phyloP scores from a whole-genome alignment of 2,113 vertebrate species.

The Psettodes erumei region DNA sequence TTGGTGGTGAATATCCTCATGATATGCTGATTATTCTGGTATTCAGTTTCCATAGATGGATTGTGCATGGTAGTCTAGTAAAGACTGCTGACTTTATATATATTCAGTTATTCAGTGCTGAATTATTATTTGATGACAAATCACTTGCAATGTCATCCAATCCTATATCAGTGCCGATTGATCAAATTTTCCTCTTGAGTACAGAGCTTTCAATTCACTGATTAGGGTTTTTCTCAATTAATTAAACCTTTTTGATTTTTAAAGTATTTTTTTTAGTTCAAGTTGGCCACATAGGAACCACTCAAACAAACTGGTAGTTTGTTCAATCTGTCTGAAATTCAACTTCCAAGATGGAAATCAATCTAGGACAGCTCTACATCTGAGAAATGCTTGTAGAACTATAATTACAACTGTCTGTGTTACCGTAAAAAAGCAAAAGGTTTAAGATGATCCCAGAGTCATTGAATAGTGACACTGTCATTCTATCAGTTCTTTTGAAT shows the following conservation, averaged over 20 bases:
- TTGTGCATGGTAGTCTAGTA: not conserved
- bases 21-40: not conserved
- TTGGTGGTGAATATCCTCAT: not conserved
- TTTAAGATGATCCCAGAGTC: slow-evolving; percentile 44
- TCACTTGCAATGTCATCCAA: not conserved
- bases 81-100: not conserved
- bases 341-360: not conserved
- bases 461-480: not conserved
- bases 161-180: not conserved
- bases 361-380: slow-evolving; percentile 37
- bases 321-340: not conserved
- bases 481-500: not conserved
- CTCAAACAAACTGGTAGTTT: not conserved
- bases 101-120: not conserved
- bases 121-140: not conserved
- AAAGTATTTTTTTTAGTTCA: not conserved
- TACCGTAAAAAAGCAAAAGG: slow-evolving; percentile 13
- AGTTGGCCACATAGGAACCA: not conserved
- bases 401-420: not conserved
- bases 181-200: not conserved
- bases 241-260: not conserved
- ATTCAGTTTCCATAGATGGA: not conserved
- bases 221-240: too few species aligned
- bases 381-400: slow-evolving; percentile 30
- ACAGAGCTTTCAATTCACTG: too few species aligned